Evolutionary conservation across 92 coral and sea anemone species (phyloP), one percentile per base, ranked within the genome.

Genomic region (Bergia sp.): DNA sequence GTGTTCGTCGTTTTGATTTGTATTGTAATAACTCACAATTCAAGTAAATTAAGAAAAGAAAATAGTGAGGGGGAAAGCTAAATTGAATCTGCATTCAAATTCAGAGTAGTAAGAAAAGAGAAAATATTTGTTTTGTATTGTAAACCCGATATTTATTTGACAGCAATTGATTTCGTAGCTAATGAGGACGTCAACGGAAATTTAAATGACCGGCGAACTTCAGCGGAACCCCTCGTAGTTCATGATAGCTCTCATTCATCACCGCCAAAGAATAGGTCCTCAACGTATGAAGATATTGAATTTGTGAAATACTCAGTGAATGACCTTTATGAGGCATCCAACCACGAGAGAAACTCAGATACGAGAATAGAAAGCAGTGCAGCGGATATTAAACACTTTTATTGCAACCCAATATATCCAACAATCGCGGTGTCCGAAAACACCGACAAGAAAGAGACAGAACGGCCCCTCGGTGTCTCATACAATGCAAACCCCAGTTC

Each of bases 311-410:
- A n/a, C 61, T 79, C 82, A 9, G 39, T 21, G 57, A 79, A 49
- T 47, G 82, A 79, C 16, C 82, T 79, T 23, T 79, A 79, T 44
- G 82, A 79, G 66, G 64, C 64, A 3, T 49, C 82, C 21, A 79
- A 50, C 66, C 64, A 16, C 3, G 9, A 4, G 39, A 7, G 7
- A 29, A 45, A 47, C 18, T 7, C 36, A 6, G 43, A 79, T n/a
- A 79, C 40, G 16, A 44, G 5, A 18, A 50, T 23, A 9, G 20
- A 47, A 4, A 49, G 20, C 20, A 20, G 49, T 4, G 61, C 36
- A 36, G 40, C 20, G 39, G 41, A 8, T 49, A 49, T 49, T 7
- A 15, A 20, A 44, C 23, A 41, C 4, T 5, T 9, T 38, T 8
- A 41, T 6, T 44, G 29, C 4, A 76, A 76, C 23, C 80, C 80